A percentile compares a stretch with the other conserved stretches of the same genome.
phyloP scores from a whole-genome alignment of 23 tunicate species.

The Phallusia fumigata region DNA sequence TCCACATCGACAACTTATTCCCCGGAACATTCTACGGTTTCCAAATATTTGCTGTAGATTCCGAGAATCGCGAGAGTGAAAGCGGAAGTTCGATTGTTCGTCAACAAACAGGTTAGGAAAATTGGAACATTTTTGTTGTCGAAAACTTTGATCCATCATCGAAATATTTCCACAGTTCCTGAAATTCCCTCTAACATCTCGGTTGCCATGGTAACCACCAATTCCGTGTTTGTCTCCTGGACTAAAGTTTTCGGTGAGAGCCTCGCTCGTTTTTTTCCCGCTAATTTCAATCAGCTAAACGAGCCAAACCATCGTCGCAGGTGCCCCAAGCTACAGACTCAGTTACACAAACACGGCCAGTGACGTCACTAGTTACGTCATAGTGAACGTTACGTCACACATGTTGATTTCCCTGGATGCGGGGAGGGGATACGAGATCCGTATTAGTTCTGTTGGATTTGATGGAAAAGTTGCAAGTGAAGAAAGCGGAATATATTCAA shows the following conservation, averaged over 20 bases:
- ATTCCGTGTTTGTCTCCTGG: background rate
- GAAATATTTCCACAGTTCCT: background rate
- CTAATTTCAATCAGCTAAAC: background rate
- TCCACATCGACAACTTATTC: background rate
- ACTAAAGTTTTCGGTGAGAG: background rate
- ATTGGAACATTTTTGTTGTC: background rate
- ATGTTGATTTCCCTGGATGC: constrained; percentile 23
- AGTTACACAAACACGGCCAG: background rate
- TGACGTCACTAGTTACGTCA: background rate
- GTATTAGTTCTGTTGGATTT: constrained; percentile 19
- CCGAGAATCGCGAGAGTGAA: background rate
- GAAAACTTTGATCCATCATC: too few relatives aligned
- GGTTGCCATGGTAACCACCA: background rate
- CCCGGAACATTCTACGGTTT: constrained; percentile 3
- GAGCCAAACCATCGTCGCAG: background rate
- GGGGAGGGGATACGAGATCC: constrained; percentile 10
- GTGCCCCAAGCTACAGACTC: background rate
- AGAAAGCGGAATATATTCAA: background rate
- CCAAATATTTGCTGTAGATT: constrained; percentile 22
- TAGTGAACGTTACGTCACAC: constrained; percentile 2
- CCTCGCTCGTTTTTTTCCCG: background rate
- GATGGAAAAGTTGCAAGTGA: background rate
- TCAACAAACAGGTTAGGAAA: constrained; percentile 15
- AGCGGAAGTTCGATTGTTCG: background rate
- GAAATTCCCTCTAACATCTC: background rate